Evolutionary conservation across 2,888 invertebrate genomes (phyloP), one percentile per base, ranked within the genome.

Genomic region (Tricholauxania praeusta): DNA sequence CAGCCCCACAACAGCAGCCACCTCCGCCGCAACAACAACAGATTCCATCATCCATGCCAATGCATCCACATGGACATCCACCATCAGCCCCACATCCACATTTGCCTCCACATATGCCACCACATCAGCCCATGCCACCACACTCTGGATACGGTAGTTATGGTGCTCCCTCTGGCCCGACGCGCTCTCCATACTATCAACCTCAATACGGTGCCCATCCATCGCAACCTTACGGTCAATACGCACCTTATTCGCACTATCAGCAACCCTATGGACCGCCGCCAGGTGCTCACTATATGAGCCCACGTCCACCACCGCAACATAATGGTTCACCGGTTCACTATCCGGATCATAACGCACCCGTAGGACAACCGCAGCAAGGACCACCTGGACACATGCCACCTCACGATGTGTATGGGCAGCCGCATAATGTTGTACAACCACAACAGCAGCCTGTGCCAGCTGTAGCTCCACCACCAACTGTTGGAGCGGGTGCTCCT

Each of bases 21-120:
- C 62, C 72, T 72, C 80, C 51, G 32, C 73, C 71, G 51, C 81
- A 75, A 64, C 81, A 77, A 53, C 82, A 78, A 53, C 81, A 80
- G 91, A 91, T 84, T 90, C 91, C 81, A 90, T 90, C 73, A 91
- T 87, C 79, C 91, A 91, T 84, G 78, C 81, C 82, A 76, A 82
- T 82, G 76, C 84, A 82, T 74, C 80, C 82, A 19, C 86, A 86
- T 72, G 84, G 85, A 65, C 81, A 78, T 67, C 81, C 84, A 63
- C 80, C 85, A 71, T 84, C 84, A 65, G 79, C 83, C 19, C 75
- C 76, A 74, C 78, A 77, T 67, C 71, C 82, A 60, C 84, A 83
- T 78, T 81, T 86, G 79, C 85, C 86, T 14, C 84, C 86, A 6
- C 86, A 86, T 70, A 80, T 85, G 80, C 71, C 79, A 1, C 78